These are phyloP conservation scores for Limnodromus scolopaceus DNA, from an alignment of 2,797 vertebrate species.

Conservation along the genomic window DNA sequence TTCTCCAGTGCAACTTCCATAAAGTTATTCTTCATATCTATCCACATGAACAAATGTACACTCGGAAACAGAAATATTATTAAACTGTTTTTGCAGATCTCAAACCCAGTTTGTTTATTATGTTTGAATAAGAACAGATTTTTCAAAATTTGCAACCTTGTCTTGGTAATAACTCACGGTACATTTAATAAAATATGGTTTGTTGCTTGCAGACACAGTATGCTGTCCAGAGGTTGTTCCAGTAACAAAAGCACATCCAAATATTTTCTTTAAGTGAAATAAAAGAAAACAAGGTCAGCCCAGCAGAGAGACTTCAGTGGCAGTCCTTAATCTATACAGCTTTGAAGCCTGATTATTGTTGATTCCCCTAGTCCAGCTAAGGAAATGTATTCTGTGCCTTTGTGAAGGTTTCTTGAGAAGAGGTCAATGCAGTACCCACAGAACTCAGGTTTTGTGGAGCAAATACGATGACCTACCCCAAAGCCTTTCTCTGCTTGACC, in stretches of 20 bases:
- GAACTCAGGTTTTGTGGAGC: neutral
- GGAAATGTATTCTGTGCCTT: neutral
- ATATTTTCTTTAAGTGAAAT: neutral
- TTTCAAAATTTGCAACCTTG: neutral
- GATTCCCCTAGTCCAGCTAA: neutral
- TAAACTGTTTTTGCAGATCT: neutral
- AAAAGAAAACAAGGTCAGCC: neutral
- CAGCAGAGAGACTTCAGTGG: neutral
- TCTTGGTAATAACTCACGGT: neutral
- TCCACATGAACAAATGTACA: neutral
- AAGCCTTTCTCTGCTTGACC: neutral
- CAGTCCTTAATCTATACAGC: neutral
- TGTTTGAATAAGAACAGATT: neutral
- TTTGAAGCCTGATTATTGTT: neutral
- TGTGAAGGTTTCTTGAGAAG: neutral
- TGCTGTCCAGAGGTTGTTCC: neutral
- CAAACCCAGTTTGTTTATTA: neutral
- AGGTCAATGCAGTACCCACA: neutral
- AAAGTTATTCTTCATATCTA: neutral
- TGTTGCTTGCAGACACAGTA: neutral
- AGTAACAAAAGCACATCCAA: neutral
- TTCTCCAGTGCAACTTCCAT: neutral
- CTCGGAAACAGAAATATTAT: neutral
- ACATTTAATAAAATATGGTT: neutral
- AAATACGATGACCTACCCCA: neutral